These are phyloP conservation scores for Lamellibrachia columna DNA, from an alignment of 2,888 invertebrate genomes.

Conservation along the genomic window DNA sequence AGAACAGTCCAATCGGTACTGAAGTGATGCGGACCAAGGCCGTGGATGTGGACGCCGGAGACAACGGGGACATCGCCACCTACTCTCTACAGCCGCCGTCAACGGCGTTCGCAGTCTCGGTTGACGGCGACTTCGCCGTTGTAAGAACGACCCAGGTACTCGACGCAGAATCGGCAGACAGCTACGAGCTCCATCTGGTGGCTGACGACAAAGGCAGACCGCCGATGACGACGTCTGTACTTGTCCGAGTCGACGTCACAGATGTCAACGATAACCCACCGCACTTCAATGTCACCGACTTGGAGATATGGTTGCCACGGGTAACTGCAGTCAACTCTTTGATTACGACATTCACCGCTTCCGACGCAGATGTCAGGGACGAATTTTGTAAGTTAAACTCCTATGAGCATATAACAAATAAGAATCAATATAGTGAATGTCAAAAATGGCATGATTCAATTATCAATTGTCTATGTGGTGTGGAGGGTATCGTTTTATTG, in stretches of 20 bases:
- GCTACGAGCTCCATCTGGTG: conserved; percentile 16
- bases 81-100: conserved; percentile 20
- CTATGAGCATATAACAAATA: background rate
- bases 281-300: conserved; percentile 23
- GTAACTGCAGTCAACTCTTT: conserved; percentile 22
- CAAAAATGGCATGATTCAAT: background rate
- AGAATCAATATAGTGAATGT: background rate
- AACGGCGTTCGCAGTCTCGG: background rate
- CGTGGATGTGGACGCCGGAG: conserved; percentile 27
- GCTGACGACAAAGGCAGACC: conserved; percentile 20
- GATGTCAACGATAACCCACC: conserved; percentile 30
- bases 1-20: conserved; percentile 24
- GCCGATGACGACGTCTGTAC: conserved; percentile 18
- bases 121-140: background rate
- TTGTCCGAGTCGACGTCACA: conserved; percentile 18
- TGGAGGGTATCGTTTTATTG: background rate
- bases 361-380: conserved; percentile 22
- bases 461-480: background rate
- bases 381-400: background rate
- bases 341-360: conserved; percentile 22
- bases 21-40: conserved; percentile 22
- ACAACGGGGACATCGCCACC: conserved; percentile 22
- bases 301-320: background rate
- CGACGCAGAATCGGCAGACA: conserved; percentile 19
- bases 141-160: conserved; percentile 17